Evolutionary conservation across 2,113 vertebrate genomes (phyloP), one percentile per base, ranked within the genome.

Genomic region (Hyaena hyaena): DNA sequence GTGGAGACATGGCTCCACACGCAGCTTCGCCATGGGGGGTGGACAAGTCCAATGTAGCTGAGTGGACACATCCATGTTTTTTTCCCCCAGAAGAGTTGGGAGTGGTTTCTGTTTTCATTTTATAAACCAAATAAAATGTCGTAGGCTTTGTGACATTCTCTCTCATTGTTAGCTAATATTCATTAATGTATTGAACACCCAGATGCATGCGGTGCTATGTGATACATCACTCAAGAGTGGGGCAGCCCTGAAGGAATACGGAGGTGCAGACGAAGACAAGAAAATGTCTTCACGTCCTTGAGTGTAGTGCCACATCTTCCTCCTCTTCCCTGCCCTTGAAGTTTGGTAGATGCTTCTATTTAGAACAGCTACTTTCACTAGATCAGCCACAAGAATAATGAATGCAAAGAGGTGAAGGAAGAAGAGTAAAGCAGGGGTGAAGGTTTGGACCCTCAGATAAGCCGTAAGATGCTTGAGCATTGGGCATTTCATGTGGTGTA

Each of bases 41-140:
- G 21, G n/a, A 31, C 45, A 39, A 61, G 50, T 7, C 45, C 58
- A 39, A 50, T 16, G 21, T 0, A 5, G 21, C 21, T 84, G 65
- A 80, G 12, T 50, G 23, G 53, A 48, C 63, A 21, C 10, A 3
- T 53, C n/a, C 7, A 11, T 65, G 7, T 45, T 69, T 83, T 45
- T 81, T 53, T 35, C 3, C 17, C 39, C 14, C 24, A 2, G 88
- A 39, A 68, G 24, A 48, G 39, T 69, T 43, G n/a, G 50, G 80
- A 73, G 39, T 76, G 35, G 28, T 69, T 96, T 88, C 50, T 35
- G 2, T 66, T 73, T 71, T 82, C 7, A 80, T 88, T 92, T 88
- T 71, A 45, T 12, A 90, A 61, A 39, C 79, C 19, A 33, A 68
- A 48, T 58, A 35, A 84, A 91, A 65, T 43, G 81, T 39, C 16